A percentile compares a stretch with the other conserved stretches of the same genome.
Evolutionary conservation across 2,797 vertebrate species (phyloP).

Genomic region (Chaenodraco wilsoni): DNA sequence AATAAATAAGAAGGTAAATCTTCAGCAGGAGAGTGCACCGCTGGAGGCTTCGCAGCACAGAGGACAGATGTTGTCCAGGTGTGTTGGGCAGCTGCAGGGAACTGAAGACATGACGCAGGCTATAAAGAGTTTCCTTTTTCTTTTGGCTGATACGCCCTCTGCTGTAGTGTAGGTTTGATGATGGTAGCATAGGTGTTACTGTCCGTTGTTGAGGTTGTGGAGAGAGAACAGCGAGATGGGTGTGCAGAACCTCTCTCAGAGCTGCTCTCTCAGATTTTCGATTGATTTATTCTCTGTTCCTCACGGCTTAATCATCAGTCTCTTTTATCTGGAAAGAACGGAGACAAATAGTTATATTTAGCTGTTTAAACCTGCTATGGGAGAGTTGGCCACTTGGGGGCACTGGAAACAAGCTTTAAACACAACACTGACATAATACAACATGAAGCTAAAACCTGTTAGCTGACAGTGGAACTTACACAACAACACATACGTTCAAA

Average conservation of each 20-base stretch:
- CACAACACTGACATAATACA: too few relatives aligned
- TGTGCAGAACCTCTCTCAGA: conserved; percentile 43
- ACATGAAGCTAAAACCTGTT: too few relatives aligned
- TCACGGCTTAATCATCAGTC: conserved; percentile 11
- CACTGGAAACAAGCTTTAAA: too few relatives aligned
- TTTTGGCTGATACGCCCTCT: conserved; percentile 23
- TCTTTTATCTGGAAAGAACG: conserved; percentile 28
- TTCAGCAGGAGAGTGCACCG: conserved; percentile 28
- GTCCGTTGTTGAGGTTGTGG: conserved; percentile 20
- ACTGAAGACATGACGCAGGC: conserved; percentile 29
- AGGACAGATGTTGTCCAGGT: conserved; percentile 26
- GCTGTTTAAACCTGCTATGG: not conserved
- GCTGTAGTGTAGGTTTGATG: conserved; percentile 28
- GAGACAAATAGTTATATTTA: not conserved
- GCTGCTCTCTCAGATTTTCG: conserved; percentile 15
- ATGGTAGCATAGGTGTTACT: conserved; percentile 21
- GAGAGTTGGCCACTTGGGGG: not conserved
- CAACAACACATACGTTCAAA: too few relatives aligned
- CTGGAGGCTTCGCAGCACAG: conserved; percentile 20
- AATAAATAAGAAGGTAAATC: conserved; percentile 47
- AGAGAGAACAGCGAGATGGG: conserved; percentile 64
- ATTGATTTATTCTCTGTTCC: conserved; percentile 10
- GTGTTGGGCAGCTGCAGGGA: not conserved
- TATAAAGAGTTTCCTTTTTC: conserved; percentile 30
- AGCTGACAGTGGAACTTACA: too few relatives aligned